These are phyloP conservation scores for Scleropages formosus DNA, from an alignment of 2,797 vertebrate genomes.

Conservation along the genomic window DNA sequence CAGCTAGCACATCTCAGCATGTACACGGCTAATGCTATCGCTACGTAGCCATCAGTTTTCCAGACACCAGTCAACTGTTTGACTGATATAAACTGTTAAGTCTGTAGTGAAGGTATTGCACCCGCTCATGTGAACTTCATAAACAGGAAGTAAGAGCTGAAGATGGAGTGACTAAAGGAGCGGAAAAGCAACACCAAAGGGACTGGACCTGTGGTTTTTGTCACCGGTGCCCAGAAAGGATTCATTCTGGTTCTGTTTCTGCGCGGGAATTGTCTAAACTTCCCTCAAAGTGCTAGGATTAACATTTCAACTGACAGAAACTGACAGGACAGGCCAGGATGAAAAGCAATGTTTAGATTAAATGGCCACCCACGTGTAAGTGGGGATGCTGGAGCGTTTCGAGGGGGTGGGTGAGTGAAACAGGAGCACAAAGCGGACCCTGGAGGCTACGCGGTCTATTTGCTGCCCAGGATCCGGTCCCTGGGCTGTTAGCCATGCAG, in stretches of 20 bases:
- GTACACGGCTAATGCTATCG: too few species aligned
- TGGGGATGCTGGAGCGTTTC: not conserved
- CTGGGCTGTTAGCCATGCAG: not conserved
- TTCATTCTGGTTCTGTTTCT: conserved; percentile 7
- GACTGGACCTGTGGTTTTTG: too few species aligned
- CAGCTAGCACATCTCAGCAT: too few species aligned
- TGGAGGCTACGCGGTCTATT: conserved; percentile 2
- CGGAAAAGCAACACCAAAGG: too few species aligned
- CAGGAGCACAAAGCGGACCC: not conserved
- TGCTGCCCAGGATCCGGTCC: not conserved
- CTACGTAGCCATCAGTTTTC: too few species aligned
- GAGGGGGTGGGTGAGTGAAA: not conserved
- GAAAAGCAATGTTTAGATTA: conserved; percentile 2
- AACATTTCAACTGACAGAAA: not conserved
- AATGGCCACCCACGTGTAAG: not conserved
- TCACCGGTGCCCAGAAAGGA: not conserved
- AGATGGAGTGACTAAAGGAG: too few species aligned
- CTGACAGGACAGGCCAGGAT: not conserved
- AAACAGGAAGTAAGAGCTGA: too few species aligned
- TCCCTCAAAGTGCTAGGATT: not conserved
- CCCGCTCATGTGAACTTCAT: too few species aligned
- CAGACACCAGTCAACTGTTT: too few species aligned
- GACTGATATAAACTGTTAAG: too few species aligned
- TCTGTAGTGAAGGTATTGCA: too few species aligned
- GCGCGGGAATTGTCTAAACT: too few species aligned